phyloP scores from a whole-genome alignment of 2,113 vertebrate species.

The Poicephalus meyeri region DNA sequence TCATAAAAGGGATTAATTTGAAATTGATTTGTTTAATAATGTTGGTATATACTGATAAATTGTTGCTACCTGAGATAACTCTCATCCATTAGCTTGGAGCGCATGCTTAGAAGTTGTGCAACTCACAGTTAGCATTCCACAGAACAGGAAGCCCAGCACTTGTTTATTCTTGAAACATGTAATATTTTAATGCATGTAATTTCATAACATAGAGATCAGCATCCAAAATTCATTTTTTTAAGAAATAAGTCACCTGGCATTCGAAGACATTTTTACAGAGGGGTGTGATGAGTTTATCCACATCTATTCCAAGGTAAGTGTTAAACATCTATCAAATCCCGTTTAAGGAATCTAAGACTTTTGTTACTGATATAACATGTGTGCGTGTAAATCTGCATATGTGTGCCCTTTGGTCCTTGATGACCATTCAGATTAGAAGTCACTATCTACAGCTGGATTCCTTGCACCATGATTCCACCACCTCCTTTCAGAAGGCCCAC shows the following conservation, averaged over 20 bases:
- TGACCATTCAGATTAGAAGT: neutral
- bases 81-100: neutral
- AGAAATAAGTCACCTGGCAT: neutral
- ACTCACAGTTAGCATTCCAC: neutral
- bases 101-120: neutral
- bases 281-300: neutral
- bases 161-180: neutral
- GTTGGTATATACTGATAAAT: neutral
- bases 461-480: neutral
- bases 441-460: neutral
- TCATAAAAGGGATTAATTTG: neutral
- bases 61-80: neutral
- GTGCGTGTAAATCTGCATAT: neutral
- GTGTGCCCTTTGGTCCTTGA: neutral
- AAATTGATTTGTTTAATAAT: neutral
- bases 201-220: neutral
- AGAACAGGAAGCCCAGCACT: neutral
- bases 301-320: neutral
- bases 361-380: fast-evolving
- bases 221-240: neutral
- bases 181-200: neutral
- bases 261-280: neutral
- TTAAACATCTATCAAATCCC: neutral
- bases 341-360: neutral
- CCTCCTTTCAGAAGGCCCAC: neutral